Evolutionary conservation across 2,113 vertebrate species (phyloP).

Genomic region (Notarius quadriscutis): DNA sequence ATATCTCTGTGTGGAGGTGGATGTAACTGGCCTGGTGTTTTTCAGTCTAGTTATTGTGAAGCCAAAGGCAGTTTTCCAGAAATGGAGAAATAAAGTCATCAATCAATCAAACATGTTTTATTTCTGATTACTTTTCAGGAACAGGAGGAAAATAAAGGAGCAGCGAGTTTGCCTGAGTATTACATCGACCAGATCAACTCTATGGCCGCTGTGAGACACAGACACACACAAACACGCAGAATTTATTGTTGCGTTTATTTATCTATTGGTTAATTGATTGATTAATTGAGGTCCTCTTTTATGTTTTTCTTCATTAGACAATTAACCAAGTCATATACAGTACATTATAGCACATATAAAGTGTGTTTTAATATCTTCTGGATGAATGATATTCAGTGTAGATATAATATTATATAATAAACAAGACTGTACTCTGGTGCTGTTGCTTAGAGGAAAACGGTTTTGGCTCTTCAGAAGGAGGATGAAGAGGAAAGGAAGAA

Average conservation of each 20-base stretch:
- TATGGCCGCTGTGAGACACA: conserved; percentile 87
- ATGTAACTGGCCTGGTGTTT: neutral
- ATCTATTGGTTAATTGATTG: too few relatives aligned
- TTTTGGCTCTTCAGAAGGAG: conserved; percentile 82
- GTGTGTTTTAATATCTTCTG: neutral
- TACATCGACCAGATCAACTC: conserved; percentile 92
- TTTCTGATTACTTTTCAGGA: conserved; percentile 71
- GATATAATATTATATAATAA: neutral
- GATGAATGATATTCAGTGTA: neutral
- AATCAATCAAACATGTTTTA: neutral
- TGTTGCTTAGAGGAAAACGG: conserved; percentile 78
- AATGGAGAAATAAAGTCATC: neutral
- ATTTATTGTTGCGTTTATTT: too few relatives aligned
- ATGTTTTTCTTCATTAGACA: neutral
- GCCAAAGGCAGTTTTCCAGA: neutral
- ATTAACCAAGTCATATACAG: neutral
- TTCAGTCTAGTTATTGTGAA: neutral
- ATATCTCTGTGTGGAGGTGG: neutral
- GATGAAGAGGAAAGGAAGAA: conserved; percentile 84
- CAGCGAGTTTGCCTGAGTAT: conserved; percentile 89
- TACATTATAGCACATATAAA: too few relatives aligned
- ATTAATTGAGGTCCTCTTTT: neutral
- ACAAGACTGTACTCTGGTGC: neutral
- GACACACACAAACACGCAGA: neutral
- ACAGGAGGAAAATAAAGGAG: conserved; percentile 88